Base-by-base conservation (phyloP, 2,888 invertebrate species). In the Hipparchia sbordonii region DNA sequence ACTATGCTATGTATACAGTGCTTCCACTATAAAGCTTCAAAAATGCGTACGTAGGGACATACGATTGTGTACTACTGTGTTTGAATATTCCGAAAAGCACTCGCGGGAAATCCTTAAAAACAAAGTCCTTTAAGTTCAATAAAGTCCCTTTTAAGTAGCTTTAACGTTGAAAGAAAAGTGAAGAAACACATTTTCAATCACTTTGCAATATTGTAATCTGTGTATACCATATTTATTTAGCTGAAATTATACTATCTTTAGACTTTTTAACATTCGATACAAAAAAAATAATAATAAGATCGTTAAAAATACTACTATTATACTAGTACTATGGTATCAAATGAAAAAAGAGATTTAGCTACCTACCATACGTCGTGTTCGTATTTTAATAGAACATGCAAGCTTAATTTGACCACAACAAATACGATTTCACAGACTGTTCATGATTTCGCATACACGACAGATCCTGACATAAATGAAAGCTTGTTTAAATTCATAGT, bases 401-500 rank as follows among this genome's bases (percentile, higher is more conserved):
- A 67, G 70, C 65, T 76, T 74, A 76, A 76, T 77, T 74, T 72
- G 72, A 67, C 74, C 73, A 68, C 76, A 72, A 77, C 75, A 76
- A 78, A 78, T 76, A 76, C 76, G 76, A 74, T 78, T 77, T 70
- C 72, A 75, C 76, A 75, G 72, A 74, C 70, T 70, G 74, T 77
- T 74, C 77, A 76, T 75, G 77, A 78, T 80, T 80, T 77, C 76
- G 79, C 79, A 79, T 81, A 79, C 80, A 79, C 77, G 79, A 80
- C 78, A 77, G 79, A 79, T 80, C 77, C 77, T 77, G 78, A 79
- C 75, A 79, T 79, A 81, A 79, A 80, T 78, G 78, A 79, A 78
- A 80, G 74, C 73, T 72, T 77, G 75, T 77, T 79, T 79, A 77
- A 79, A 79, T 79, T 79, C 78, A 76, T 79, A 73, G 72, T 67